Evolutionary conservation across 2,888 invertebrate genomes (phyloP).

Genomic region (Ochropleura leucogaster): DNA sequence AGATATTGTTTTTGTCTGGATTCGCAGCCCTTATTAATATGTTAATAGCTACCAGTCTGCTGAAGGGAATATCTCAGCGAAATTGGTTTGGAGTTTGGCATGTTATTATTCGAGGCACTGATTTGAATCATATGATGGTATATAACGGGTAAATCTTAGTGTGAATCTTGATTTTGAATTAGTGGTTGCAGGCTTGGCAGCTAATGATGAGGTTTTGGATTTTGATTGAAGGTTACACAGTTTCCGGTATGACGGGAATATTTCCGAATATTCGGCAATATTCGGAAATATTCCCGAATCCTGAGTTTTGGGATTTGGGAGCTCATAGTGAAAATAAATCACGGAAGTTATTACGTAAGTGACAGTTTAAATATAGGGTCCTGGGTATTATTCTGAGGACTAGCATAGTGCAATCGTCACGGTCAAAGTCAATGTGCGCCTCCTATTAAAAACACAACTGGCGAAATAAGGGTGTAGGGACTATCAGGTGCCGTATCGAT

Average conservation of each 20-base stretch:
- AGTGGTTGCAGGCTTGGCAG: background rate
- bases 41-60: constrained; percentile 51
- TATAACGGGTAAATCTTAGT: constrained; percentile 19
- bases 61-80: constrained; percentile 45
- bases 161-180: constrained; percentile 5
- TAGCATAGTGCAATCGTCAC: too few species aligned
- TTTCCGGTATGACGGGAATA: too few species aligned
- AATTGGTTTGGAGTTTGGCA: constrained; percentile 53
- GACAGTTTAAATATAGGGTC: too few species aligned
- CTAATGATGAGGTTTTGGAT: background rate
- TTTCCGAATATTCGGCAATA: too few species aligned
- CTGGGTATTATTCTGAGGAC: too few species aligned
- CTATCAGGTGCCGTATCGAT: too few species aligned
- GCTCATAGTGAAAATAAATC: too few species aligned
- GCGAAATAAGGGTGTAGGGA: background rate
- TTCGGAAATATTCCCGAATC: too few species aligned
- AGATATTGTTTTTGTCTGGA: constrained; percentile 60
- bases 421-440: too few species aligned
- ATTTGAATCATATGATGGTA: constrained; percentile 40
- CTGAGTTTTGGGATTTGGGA: too few species aligned
- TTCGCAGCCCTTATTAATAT: constrained; percentile 57
- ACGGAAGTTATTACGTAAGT: too few species aligned
- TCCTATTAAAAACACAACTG: background rate
- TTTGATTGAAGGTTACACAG: background rate
- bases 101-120: constrained; percentile 39